Evolutionary conservation across 2,797 vertebrate genomes (phyloP).

Genomic region (Novumbra hubbsi): DNA sequence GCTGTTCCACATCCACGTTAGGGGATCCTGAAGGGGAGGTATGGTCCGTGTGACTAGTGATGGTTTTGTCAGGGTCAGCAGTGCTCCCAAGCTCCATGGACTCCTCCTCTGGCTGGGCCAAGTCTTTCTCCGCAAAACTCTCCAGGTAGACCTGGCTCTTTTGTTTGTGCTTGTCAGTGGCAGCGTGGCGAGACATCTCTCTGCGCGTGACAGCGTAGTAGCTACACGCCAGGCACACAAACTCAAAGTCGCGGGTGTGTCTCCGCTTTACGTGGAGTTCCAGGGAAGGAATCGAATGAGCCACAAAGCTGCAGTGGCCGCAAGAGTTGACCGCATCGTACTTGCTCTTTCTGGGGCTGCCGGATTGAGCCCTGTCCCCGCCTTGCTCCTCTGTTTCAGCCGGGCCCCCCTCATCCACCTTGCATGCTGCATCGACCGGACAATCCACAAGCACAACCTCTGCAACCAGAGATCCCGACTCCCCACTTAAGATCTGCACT

Average conservation of each 20-base stretch:
- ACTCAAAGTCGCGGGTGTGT: constrained; percentile 92
- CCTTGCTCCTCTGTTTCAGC: constrained; percentile 9
- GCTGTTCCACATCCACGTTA: constrained; percentile 13
- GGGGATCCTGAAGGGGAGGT: constrained; percentile 27
- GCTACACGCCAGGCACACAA: constrained; percentile 92
- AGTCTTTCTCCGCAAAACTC: background rate
- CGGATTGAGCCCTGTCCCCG: constrained; percentile 38
- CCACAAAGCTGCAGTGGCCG: constrained; percentile 81
- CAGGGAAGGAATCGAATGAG: constrained; percentile 86
- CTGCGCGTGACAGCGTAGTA: constrained; percentile 91
- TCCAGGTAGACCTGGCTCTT: constrained; percentile 79
- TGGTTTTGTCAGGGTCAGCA: constrained; percentile 18
- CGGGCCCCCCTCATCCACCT: constrained; percentile 36
- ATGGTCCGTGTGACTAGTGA: constrained; percentile 26
- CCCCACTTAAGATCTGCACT: constrained; percentile 38
- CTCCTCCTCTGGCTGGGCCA: constrained; percentile 6
- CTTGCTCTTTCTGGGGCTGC: constrained; percentile 50
- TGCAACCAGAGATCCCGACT: constrained; percentile 10
- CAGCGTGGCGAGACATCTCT: constrained; percentile 92
- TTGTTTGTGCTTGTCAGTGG: constrained; percentile 91
- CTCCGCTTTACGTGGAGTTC: constrained; percentile 89
- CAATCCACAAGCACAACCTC: constrained; percentile 32
- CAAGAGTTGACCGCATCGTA: constrained; percentile 74
- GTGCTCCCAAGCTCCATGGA: constrained; percentile 22
- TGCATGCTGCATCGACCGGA: constrained; percentile 36